Conservation (phyloP, 2,888 invertebrate genomes). For the Pandemis corylana region DNA sequence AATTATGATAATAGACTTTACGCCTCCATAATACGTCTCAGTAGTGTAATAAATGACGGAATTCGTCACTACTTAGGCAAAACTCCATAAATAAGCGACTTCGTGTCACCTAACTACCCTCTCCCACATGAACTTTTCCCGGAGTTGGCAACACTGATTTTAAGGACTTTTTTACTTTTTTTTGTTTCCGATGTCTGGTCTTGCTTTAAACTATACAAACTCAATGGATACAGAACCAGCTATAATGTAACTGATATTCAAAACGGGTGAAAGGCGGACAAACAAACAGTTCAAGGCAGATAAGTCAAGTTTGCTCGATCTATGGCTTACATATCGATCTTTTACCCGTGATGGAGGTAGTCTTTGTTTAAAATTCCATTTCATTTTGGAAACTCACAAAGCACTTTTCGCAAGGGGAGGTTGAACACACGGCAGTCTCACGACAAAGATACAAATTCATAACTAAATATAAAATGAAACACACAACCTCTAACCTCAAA, state of each 20-base stretch:
- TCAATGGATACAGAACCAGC: slow-evolving; percentile 3
- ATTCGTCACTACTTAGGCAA: too few species aligned
- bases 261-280: slow-evolving; percentile 50
- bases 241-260: slow-evolving; percentile 29
- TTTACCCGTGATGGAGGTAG: neutral
- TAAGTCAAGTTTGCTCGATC: slow-evolving; percentile 52
- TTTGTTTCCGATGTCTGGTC: neutral
- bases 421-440: too few species aligned
- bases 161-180: too few species aligned
- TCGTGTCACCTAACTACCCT: too few species aligned
- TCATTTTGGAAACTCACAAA: neutral
- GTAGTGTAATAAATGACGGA: too few species aligned
- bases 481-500: too few species aligned
- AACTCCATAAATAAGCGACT: too few species aligned
- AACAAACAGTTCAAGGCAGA: slow-evolving; percentile 51
- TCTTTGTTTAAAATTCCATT: neutral
- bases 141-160: too few species aligned
- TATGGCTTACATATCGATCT: neutral
- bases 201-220: neutral
- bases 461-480: too few species aligned
- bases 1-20: neutral
- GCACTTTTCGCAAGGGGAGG: too few species aligned
- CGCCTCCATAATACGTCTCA: neutral
- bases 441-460: too few species aligned
- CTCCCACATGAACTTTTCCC: too few species aligned